These are phyloP conservation scores for Nycticebus coucang DNA, from an alignment of 2,113 vertebrate species.

Conservation along the genomic window DNA sequence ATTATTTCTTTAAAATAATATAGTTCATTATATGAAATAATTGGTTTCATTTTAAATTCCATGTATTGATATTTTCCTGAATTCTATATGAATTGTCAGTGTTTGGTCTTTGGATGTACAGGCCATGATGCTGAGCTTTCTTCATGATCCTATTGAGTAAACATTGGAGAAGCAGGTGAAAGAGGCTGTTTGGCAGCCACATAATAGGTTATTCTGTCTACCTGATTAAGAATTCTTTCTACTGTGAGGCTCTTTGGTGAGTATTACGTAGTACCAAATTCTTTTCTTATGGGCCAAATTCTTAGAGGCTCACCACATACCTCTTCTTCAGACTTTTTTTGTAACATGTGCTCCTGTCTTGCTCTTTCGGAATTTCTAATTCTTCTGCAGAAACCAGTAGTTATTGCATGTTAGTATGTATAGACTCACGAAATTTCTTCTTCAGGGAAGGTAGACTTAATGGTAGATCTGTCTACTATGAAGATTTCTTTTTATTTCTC, in stretches of 20 bases:
- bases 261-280: not conserved
- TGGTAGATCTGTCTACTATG: not conserved
- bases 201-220: not conserved
- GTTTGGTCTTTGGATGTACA: not conserved
- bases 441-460: not conserved
- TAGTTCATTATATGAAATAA: not conserved
- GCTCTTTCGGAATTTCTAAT: not conserved
- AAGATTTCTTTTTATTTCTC: conserved; percentile 8
- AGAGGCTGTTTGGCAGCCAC: not conserved
- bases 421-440: not conserved
- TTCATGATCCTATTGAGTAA: not conserved
- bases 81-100: conserved; percentile 13
- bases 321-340: not conserved
- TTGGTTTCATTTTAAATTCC: not conserved
- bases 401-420: not conserved
- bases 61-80: not conserved
- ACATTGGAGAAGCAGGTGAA: not conserved
- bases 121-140: not conserved
- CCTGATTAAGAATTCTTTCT: conserved; percentile 33
- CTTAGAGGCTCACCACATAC: not conserved
- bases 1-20: not conserved
- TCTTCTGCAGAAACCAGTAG: not conserved
- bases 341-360: not conserved
- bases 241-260: not conserved
- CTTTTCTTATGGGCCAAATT: not conserved